Conservation (phyloP, 2,797 vertebrate species). For the Pangasius larnaudii region DNA sequence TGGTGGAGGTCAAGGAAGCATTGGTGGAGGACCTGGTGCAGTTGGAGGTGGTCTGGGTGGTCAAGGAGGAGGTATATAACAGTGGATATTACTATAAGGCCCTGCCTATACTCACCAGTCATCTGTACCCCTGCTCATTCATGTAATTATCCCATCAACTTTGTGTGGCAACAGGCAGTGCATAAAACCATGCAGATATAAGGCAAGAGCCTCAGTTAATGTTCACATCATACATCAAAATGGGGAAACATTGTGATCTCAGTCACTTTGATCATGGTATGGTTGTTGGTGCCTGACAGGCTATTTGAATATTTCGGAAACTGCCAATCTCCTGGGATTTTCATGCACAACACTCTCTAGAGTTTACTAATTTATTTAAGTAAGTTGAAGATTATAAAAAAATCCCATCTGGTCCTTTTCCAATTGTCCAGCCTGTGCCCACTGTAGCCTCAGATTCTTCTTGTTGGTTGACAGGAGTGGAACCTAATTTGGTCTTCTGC, state of each 20-base stretch:
- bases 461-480: neutral
- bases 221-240: neutral
- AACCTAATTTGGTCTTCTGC: neutral
- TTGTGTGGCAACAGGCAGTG: neutral
- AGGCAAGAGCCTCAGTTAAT: neutral
- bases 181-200: neutral
- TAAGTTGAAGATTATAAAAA: neutral
- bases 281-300: neutral
- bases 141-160: neutral
- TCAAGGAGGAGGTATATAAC: conserved; percentile 48
- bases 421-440: neutral
- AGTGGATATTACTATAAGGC: neutral
- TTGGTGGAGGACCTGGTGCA: conserved; percentile 50
- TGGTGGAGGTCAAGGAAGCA: conserved; percentile 47
- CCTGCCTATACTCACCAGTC: neutral
- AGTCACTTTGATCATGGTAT: neutral
- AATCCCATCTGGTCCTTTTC: neutral
- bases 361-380: neutral
- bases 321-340: conserved; percentile 3
- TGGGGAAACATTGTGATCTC: neutral
- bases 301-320: neutral
- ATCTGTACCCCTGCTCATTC: neutral
- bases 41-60: conserved; percentile 52
- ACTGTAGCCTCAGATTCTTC: neutral
- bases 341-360: neutral